Evolutionary conservation across 2,113 vertebrate species (phyloP).

Genomic region (Eonycteris spelaea): DNA sequence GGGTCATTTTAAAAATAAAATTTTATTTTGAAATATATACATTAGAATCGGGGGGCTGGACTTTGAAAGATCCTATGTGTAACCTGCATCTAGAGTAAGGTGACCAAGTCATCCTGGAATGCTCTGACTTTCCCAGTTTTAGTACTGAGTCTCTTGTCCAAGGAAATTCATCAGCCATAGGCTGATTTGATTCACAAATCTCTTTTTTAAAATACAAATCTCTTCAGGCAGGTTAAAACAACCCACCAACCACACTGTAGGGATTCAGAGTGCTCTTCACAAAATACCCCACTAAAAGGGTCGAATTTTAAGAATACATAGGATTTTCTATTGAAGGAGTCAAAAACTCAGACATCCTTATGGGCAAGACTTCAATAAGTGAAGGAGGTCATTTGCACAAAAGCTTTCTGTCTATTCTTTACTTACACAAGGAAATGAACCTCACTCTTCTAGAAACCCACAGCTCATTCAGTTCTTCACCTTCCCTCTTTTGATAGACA

Average conservation of each 20-base stretch:
- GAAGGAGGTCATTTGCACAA: not conserved
- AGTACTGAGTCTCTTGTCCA: not conserved
- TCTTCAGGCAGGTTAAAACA: not conserved
- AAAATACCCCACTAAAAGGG: not conserved
- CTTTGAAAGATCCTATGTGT: not conserved
- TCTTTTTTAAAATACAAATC: not conserved
- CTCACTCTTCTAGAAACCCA: not conserved
- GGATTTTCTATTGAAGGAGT: not conserved
- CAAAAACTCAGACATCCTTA: not conserved
- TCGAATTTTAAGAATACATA: not conserved
- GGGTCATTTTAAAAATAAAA: not conserved
- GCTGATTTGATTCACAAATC: not conserved
- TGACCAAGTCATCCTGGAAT: not conserved
- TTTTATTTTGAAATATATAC: not conserved
- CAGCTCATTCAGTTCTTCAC: not conserved
- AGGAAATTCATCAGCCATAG: not conserved
- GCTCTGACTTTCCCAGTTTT: not conserved
- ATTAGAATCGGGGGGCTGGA: not conserved
- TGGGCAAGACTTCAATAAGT: not conserved
- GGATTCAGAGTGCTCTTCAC: not conserved
- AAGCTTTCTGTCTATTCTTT: not conserved
- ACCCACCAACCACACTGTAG: not conserved
- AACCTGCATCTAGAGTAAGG: not conserved
- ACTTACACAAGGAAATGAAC: not conserved
- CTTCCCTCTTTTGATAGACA: not conserved